phyloP scores from a whole-genome alignment of 2,113 vertebrate genomes.

The Alligator mississippiensis region DNA sequence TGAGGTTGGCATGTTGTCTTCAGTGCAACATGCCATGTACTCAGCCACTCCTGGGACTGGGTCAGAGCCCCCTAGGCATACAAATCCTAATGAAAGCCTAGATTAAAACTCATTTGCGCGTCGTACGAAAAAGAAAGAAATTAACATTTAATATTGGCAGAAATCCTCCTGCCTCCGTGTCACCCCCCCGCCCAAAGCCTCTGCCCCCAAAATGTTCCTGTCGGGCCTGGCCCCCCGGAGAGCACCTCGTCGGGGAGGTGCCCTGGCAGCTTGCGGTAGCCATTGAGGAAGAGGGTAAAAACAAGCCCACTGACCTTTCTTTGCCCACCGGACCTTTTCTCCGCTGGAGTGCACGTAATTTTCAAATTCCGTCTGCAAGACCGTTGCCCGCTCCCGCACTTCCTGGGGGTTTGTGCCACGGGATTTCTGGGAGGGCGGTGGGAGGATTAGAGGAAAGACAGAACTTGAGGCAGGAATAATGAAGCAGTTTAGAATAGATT shows the following conservation, averaged over 20 bases:
- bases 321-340: slow-evolving; percentile 80
- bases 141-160: slow-evolving; percentile 75
- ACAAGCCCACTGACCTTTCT: slow-evolving; percentile 84
- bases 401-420: slow-evolving; percentile 81
- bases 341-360: slow-evolving; percentile 84
- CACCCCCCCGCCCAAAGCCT: slow-evolving; percentile 53
- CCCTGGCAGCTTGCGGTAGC: background rate
- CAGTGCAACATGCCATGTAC: background rate
- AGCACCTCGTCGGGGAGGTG: background rate
- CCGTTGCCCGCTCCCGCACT: slow-evolving; percentile 86
- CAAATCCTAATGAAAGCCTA: slow-evolving; percentile 45
- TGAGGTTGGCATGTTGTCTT: background rate
- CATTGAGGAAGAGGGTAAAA: background rate
- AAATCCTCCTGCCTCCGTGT: slow-evolving; percentile 68
- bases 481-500: slow-evolving; percentile 96
- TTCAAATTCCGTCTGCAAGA: slow-evolving; percentile 93
- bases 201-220: slow-evolving; percentile 56
- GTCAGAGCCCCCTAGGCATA: slow-evolving; percentile 30
- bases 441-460: slow-evolving; percentile 78
- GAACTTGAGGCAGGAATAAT: slow-evolving; percentile 86
- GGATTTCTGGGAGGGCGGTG: slow-evolving; percentile 78
- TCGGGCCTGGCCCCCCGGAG: slow-evolving; percentile 13
- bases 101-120: slow-evolving; percentile 67
- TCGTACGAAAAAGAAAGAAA: slow-evolving; percentile 55
- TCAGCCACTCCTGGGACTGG: background rate